These are phyloP conservation scores for Henricia sp. DNA, from an alignment of 53 echinoderm and acorn worm species.

Conservation along the genomic window DNA sequence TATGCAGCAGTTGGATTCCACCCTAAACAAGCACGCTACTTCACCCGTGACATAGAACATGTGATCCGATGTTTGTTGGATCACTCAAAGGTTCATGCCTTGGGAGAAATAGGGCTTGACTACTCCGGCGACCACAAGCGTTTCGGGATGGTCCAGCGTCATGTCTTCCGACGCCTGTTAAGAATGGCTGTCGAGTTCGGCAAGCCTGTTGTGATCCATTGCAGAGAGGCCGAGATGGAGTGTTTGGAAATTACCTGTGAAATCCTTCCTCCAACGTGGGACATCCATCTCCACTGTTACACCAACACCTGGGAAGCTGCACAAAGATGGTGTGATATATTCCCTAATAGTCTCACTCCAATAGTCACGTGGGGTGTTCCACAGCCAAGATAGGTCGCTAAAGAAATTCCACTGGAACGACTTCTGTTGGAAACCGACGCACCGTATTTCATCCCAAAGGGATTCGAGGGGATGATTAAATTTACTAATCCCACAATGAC, in stretches of 20 bases:
- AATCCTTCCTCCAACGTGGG: background rate
- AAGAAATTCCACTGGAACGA: background rate
- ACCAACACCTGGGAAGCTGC: background rate
- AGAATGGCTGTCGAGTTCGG: background rate
- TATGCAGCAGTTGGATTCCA: constrained; percentile 11
- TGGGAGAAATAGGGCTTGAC: constrained; percentile 19
- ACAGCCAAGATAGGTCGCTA: background rate
- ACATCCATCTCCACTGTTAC: constrained; percentile 16
- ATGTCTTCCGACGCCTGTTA: background rate
- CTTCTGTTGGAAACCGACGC: constrained; percentile 21
- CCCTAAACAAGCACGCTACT: background rate
- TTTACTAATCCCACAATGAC: constrained; percentile 21
- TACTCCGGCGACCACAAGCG: background rate
- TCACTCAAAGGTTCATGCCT: constrained; percentile 12
- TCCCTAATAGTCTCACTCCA: background rate
- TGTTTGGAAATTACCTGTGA: background rate
- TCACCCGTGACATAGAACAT: background rate
- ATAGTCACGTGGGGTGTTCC: background rate
- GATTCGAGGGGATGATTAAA: too few species aligned
- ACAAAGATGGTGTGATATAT: background rate
- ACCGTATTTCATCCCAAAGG: background rate
- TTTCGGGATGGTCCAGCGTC: background rate
- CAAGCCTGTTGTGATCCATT: constrained; percentile 12
- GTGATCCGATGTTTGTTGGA: background rate
- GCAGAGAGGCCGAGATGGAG: background rate